Conservation (phyloP, 2,888 invertebrate genomes). For the Lathronympha strigana region DNA sequence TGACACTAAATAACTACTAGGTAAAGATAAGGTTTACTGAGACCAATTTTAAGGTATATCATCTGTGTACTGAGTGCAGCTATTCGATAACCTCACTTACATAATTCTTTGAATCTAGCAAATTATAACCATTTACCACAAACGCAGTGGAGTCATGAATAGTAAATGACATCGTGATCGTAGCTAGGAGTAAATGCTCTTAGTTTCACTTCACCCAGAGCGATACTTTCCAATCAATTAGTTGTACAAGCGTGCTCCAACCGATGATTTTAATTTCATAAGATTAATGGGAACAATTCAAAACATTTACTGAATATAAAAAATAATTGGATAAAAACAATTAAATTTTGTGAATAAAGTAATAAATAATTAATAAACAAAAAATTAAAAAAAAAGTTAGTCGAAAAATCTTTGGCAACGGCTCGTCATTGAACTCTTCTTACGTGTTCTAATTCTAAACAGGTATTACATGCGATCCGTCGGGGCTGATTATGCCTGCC, state of each 20-base stretch:
- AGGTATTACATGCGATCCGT: too few relatives aligned
- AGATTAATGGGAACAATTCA: neutral
- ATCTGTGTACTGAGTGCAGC: neutral
- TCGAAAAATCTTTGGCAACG: too few relatives aligned
- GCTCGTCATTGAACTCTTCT: too few relatives aligned
- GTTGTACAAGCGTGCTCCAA: slow-evolving; percentile 34
- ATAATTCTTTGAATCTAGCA: slow-evolving; percentile 14
- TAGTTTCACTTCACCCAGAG: slow-evolving; percentile 44
- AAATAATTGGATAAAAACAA: too few relatives aligned
- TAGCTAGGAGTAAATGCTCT: slow-evolving; percentile 43
- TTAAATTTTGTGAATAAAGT: too few relatives aligned
- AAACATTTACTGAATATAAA: too few relatives aligned
- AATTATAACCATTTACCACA: slow-evolving; percentile 15
- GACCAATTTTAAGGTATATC: neutral
- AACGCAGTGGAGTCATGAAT: slow-evolving; percentile 18
- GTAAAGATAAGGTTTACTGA: too few relatives aligned
- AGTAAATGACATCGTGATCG: slow-evolving; percentile 37
- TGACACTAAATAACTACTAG: too few relatives aligned
- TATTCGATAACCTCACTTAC: slow-evolving; percentile 8
- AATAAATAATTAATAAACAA: too few relatives aligned
- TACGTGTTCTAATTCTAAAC: too few relatives aligned
- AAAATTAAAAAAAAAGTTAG: too few relatives aligned
- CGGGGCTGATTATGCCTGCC: too few relatives aligned
- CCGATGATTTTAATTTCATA: slow-evolving; percentile 3
- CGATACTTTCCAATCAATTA: slow-evolving; percentile 49